phyloP scores from a whole-genome alignment of 2,113 vertebrate genomes.

The Semnornis frantzii region DNA sequence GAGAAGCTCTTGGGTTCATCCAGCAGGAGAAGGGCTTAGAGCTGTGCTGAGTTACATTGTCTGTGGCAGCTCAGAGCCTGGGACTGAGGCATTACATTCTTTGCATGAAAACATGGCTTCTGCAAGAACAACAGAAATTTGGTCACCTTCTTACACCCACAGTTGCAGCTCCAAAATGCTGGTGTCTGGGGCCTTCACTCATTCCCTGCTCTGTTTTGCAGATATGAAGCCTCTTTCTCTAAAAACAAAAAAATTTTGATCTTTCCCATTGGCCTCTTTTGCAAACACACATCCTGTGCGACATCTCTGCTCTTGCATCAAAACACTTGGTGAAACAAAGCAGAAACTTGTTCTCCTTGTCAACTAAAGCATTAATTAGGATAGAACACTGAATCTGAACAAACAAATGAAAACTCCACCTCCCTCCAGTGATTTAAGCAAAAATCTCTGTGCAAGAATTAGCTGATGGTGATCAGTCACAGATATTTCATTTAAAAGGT shows the following conservation, averaged over 20 bases:
- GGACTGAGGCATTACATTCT: neutral
- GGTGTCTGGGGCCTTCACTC: neutral
- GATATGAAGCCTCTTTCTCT: neutral
- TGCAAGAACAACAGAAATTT: neutral
- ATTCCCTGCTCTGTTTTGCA: neutral
- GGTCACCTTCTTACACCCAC: neutral
- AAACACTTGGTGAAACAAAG: slow-evolving; percentile 61
- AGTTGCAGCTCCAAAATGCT: neutral
- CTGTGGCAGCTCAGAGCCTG: neutral
- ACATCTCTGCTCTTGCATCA: slow-evolving; percentile 48
- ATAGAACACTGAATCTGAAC: slow-evolving; percentile 20
- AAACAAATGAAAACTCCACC: neutral
- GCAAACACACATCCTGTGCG: neutral
- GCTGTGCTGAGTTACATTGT: neutral
- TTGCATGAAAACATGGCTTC: neutral
- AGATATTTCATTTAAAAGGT: neutral
- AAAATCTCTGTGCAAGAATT: neutral
- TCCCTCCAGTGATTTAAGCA: neutral
- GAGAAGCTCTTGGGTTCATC: neutral
- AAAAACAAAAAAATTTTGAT: slow-evolving; percentile 37
- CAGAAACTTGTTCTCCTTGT: slow-evolving; percentile 64
- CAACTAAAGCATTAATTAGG: slow-evolving; percentile 63
- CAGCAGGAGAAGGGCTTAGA: neutral
- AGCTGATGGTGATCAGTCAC: neutral
- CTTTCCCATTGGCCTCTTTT: slow-evolving; percentile 42